phyloP scores from a whole-genome alignment of 2,113 vertebrate genomes.

The Callospermophilus lateralis region DNA sequence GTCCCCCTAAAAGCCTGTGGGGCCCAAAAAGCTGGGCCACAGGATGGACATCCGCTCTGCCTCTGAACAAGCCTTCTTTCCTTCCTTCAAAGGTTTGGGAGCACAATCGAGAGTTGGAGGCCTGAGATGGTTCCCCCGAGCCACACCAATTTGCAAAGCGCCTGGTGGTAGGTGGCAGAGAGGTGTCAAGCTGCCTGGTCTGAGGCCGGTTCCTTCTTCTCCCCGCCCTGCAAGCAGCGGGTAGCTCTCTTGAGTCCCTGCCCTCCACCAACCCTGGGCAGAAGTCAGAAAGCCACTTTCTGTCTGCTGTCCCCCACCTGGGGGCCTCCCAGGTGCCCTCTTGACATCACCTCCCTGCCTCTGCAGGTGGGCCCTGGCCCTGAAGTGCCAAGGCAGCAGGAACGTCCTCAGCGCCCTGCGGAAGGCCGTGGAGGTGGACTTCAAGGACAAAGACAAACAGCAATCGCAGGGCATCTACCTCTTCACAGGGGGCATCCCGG shows the following conservation, averaged over 20 bases:
- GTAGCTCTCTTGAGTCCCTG: neutral
- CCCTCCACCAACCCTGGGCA: neutral
- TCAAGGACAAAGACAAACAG: slow-evolving; percentile 85
- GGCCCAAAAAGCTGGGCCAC: neutral
- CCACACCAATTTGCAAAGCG: slow-evolving; percentile 87
- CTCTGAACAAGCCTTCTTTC: neutral
- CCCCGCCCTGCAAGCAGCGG: neutral
- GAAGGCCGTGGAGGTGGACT: slow-evolving; percentile 87
- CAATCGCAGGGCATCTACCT: slow-evolving; percentile 90
- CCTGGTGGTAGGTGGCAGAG: slow-evolving; percentile 87
- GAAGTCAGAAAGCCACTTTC: neutral
- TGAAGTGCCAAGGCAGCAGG: slow-evolving; percentile 88
- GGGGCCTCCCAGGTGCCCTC: fast-evolving
- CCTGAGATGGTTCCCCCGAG: slow-evolving; percentile 85
- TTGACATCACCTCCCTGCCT: neutral
- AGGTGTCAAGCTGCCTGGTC: neutral
- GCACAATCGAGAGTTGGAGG: slow-evolving; percentile 86
- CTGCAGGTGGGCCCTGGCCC: slow-evolving; percentile 89
- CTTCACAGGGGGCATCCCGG: slow-evolving; percentile 90
- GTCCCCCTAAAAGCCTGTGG: neutral
- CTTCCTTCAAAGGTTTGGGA: slow-evolving; percentile 87
- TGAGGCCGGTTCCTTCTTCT: no score
- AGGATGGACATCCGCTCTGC: fast-evolving
- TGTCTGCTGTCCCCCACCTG: no score
- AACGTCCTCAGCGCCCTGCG: slow-evolving; percentile 89